Evolutionary conservation across 2,797 vertebrate genomes (phyloP).

Genomic region (Semaprochilodus insignis): DNA sequence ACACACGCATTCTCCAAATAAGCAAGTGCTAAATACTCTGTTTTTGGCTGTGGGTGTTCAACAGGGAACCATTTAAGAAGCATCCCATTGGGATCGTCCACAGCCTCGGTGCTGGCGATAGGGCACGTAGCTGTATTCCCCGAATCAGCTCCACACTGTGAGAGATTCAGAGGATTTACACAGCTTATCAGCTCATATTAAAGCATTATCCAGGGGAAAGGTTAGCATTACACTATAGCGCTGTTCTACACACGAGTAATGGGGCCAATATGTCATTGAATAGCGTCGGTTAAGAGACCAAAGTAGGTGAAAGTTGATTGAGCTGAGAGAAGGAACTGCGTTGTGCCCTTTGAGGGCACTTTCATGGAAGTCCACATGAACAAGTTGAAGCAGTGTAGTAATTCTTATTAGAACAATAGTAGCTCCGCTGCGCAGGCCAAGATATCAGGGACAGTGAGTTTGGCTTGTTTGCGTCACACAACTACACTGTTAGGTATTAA

Average conservation of each 20-base stretch:
- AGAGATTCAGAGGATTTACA: slow-evolving; percentile 47
- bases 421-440: neutral
- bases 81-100: neutral
- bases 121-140: slow-evolving; percentile 44
- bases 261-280: slow-evolving; percentile 51
- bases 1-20: neutral
- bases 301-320: slow-evolving; percentile 45
- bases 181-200: slow-evolving; percentile 55
- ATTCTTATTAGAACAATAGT: neutral
- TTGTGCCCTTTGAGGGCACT: neutral
- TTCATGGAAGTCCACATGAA: neutral
- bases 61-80: slow-evolving; percentile 12
- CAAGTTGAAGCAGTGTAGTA: neutral
- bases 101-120: slow-evolving; percentile 19
- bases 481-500: neutral
- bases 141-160: slow-evolving; percentile 32
- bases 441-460: slow-evolving; percentile 18
- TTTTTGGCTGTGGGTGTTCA: neutral
- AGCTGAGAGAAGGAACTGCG: neutral
- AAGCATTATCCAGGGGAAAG: slow-evolving; percentile 49
- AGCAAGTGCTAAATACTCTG: neutral
- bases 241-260: slow-evolving; percentile 45
- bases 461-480: slow-evolving; percentile 25
- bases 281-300: slow-evolving; percentile 23
- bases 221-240: slow-evolving; percentile 47